Conservation (phyloP, 2,113 vertebrate species). For the Coptodon bakossiorum region DNA sequence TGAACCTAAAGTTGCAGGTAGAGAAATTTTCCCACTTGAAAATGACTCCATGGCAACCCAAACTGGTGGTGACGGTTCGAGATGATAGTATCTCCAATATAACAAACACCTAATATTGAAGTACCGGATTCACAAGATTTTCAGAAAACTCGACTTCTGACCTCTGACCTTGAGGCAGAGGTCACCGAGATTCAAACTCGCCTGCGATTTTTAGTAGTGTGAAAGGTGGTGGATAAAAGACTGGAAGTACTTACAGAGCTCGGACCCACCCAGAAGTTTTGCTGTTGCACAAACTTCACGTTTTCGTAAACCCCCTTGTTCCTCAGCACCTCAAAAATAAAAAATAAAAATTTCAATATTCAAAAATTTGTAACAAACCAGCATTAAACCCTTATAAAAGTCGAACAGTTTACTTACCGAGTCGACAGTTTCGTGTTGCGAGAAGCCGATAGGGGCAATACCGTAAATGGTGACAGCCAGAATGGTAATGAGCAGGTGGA, state of each 20-base stretch:
- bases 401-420: slow-evolving; percentile 77
- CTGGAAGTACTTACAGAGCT: slow-evolving; percentile 82
- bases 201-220: not conserved
- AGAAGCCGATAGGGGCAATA: slow-evolving; percentile 92
- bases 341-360: not conserved
- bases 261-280: slow-evolving; percentile 98
- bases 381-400: not conserved
- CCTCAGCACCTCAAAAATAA: slow-evolving; percentile 79
- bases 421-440: slow-evolving; percentile 93
- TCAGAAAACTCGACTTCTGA: not conserved
- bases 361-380: not conserved
- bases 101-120: too few species aligned
- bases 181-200: not conserved
- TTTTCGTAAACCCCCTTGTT: slow-evolving; percentile 98
- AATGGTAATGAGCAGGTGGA: slow-evolving; percentile 92
- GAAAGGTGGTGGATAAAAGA: not conserved
- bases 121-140: not conserved
- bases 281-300: slow-evolving; percentile 93
- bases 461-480: slow-evolving; percentile 89
- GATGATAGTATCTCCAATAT: too few species aligned
- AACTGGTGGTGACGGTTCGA: too few species aligned
- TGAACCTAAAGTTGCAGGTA: too few species aligned
- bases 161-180: not conserved
- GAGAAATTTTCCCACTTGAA: too few species aligned
- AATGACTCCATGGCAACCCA: too few species aligned